Conservation (phyloP, 2,888 invertebrate species). For the Lordiphosa fenestrarum region DNA sequence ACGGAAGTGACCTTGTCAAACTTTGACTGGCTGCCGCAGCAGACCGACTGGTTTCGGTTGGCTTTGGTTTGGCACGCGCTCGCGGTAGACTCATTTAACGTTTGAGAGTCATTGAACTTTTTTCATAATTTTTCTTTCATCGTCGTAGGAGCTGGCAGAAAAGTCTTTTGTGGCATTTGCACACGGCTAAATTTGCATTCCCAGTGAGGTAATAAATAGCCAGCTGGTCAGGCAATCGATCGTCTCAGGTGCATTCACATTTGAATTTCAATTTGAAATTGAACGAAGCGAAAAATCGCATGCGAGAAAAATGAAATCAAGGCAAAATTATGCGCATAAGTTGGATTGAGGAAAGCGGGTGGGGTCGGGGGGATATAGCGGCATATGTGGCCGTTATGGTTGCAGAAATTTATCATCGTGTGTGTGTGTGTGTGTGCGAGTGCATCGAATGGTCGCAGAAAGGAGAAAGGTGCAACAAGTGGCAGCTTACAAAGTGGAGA, state of each 20-base stretch:
- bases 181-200: constrained; percentile 55
- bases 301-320: constrained; percentile 74
- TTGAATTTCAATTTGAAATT: constrained; percentile 69
- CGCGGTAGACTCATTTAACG: constrained; percentile 34
- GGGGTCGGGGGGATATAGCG: constrained; percentile 10
- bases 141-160: constrained; percentile 6
- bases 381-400: constrained; percentile 62
- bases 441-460: constrained; percentile 51
- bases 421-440: constrained; percentile 11
- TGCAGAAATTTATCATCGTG: constrained; percentile 65
- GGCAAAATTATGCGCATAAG: constrained; percentile 74
- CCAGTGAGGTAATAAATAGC: constrained; percentile 70
- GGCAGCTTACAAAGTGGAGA: constrained; percentile 57
- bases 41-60: too few species aligned
- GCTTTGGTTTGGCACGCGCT: constrained; percentile 24
- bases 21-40: constrained; percentile 27
- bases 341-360: constrained; percentile 25
- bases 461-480: constrained; percentile 70
- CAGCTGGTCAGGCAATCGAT: constrained; percentile 63
- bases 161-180: constrained; percentile 8
- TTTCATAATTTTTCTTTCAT: constrained; percentile 43
- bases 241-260: constrained; percentile 50
- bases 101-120: constrained; percentile 36
- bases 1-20: constrained; percentile 72
- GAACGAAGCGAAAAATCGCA: constrained; percentile 53